phyloP scores from a whole-genome alignment of 1,140 invertebrate genomes.

The Cherax quadricarinatus region DNA sequence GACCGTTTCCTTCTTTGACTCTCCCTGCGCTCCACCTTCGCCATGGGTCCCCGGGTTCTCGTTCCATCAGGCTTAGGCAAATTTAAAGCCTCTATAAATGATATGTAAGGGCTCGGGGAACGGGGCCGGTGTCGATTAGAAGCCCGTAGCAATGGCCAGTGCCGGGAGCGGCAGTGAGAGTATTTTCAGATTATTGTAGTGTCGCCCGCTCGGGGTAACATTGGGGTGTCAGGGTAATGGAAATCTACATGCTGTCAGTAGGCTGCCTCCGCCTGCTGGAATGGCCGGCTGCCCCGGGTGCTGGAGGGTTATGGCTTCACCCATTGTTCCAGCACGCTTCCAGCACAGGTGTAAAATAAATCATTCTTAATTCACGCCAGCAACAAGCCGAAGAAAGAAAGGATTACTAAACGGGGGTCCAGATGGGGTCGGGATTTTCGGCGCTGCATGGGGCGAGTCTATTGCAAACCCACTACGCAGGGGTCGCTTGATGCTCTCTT shows the following conservation, averaged over 20 bases:
- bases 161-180: slow-evolving; percentile 58
- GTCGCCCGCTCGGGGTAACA: slow-evolving; percentile 62
- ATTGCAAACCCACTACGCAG: slow-evolving; percentile 30
- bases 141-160: slow-evolving; percentile 66
- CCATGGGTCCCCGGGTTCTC: slow-evolving; percentile 50
- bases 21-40: slow-evolving; percentile 44
- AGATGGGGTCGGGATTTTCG: slow-evolving; percentile 49
- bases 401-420: slow-evolving; percentile 24
- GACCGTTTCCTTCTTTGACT: slow-evolving; percentile 42
- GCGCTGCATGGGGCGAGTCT: slow-evolving; percentile 40
- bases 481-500: background rate
- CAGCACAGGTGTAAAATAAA: slow-evolving; percentile 65
- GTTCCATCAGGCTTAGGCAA: slow-evolving; percentile 70
- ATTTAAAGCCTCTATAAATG: slow-evolving; percentile 67
- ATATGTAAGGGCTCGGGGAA: slow-evolving; percentile 65
- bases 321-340: slow-evolving; percentile 66
- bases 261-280: slow-evolving; percentile 51
- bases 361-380: slow-evolving; percentile 64
- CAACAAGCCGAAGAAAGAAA: slow-evolving; percentile 47
- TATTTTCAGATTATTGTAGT: slow-evolving; percentile 71
- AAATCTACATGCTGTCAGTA: slow-evolving; percentile 70
- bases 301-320: slow-evolving; percentile 52
- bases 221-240: slow-evolving; percentile 67
- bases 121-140: slow-evolving; percentile 66
- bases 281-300: slow-evolving; percentile 41